phyloP scores from a whole-genome alignment of 2,888 invertebrate species.

The Athalia circularis region DNA sequence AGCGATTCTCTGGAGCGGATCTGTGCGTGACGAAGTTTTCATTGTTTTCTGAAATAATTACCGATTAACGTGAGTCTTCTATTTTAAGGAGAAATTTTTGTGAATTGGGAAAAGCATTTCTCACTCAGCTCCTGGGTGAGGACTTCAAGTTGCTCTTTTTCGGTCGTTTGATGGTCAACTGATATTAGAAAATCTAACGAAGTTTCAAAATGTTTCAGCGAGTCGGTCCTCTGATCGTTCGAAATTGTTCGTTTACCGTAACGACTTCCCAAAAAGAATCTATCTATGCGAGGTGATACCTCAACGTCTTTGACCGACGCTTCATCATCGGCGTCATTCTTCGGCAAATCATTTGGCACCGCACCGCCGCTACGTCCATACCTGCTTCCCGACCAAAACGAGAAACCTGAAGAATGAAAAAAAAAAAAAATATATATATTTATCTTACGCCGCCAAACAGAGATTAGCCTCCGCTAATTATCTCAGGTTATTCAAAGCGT shows the following conservation, averaged over 20 bases:
- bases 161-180: slow-evolving; percentile 19
- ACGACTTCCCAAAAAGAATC: slow-evolving; percentile 69
- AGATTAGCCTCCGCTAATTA: too few species aligned
- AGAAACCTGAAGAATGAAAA: slow-evolving; percentile 43
- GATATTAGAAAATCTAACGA: slow-evolving; percentile 56
- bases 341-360: slow-evolving; percentile 2
- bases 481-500: background rate
- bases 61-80: background rate
- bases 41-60: slow-evolving; percentile 4
- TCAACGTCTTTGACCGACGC: slow-evolving; percentile 49
- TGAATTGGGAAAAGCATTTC: background rate
- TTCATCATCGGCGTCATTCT: slow-evolving; percentile 18
- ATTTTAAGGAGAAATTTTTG: background rate
- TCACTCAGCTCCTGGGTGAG: slow-evolving; percentile 14
- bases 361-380: slow-evolving; percentile 60
- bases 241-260: slow-evolving; percentile 67
- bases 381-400: slow-evolving; percentile 61
- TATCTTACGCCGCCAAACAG: background rate
- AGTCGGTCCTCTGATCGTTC: slow-evolving; percentile 32
- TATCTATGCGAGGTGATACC: slow-evolving; percentile 64
- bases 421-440: slow-evolving; percentile 6
- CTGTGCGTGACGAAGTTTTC: background rate
- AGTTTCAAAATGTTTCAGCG: slow-evolving; percentile 54
- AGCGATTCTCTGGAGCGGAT: background rate
- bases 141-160: slow-evolving; percentile 19